Evolutionary conservation across 2,113 vertebrate species (phyloP).

Genomic region (Brachyistius frenatus): DNA sequence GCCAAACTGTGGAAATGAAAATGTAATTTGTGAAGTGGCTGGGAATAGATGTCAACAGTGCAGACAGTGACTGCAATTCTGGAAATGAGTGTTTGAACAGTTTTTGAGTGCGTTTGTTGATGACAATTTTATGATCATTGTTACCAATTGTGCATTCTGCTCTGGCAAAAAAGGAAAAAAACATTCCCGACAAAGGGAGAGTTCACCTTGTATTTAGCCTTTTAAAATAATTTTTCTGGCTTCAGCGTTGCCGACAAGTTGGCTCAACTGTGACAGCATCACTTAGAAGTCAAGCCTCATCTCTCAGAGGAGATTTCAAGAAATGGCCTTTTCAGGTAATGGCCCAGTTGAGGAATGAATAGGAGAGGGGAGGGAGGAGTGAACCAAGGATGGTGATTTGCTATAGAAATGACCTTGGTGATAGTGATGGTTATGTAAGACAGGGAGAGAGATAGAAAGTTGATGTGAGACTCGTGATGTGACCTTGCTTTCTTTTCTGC

Average conservation of each 20-base stretch:
- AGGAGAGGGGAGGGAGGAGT: conserved; percentile 10
- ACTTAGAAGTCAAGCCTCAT: conserved; percentile 61
- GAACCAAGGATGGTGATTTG: conserved; percentile 36
- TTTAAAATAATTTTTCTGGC: conserved; percentile 18
- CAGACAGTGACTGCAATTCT: conserved; percentile 13
- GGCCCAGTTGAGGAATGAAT: conserved; percentile 59
- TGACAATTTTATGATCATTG: conserved; percentile 21
- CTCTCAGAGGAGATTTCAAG: conserved; percentile 56
- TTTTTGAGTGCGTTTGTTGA: conserved; percentile 6
- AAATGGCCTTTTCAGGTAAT: conserved; percentile 69
- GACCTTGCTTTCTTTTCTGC: conserved; percentile 29
- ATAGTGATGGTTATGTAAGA: conserved; percentile 28
- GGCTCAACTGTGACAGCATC: conserved; percentile 44
- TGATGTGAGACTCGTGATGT: neutral
- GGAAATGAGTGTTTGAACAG: conserved; percentile 25
- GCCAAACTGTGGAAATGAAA: conserved; percentile 24
- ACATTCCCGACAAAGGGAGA: neutral
- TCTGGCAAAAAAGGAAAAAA: neutral
- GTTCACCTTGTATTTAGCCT: neutral
- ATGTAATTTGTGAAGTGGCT: conserved; percentile 34
- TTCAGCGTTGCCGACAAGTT: conserved; percentile 11
- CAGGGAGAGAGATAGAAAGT: conserved; percentile 13
- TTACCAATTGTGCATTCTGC: neutral
- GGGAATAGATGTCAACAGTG: conserved; percentile 35
- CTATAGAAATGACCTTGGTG: conserved; percentile 50